Evolutionary conservation across 2,888 invertebrate genomes (phyloP), one percentile per base, ranked within the genome.

Genomic region (Chelonus formosanus): DNA sequence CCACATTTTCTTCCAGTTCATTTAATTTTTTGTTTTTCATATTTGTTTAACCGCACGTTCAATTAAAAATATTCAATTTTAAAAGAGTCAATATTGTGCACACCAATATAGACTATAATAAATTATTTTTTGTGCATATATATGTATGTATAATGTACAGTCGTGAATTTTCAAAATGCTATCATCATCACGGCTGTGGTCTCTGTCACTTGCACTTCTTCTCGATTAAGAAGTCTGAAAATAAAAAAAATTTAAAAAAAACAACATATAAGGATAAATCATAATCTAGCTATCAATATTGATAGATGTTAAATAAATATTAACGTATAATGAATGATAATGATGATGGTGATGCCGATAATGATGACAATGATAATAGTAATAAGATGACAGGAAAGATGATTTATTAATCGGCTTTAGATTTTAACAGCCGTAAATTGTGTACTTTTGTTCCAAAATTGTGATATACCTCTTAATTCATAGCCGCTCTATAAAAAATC

Each of bases 401-500:
- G 48, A 48, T 20, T 31, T 48, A 48, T 44, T 32, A 44, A 43
- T 8, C 43, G 31, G 44, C 40, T 10, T 45, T 20, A 48, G 5
- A 31, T 44, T 32, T 44, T 44, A 44, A 32, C n/a, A 45, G 44
- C 57, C 45, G 34, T 44, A 8, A 55, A 57, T 31, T 32, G 3
- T 57, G 45, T 57, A 57, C 8, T 57, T 57, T 57, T 57, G 45
- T 57, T 57, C 57, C 6, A 3, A 57, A 57, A 57, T 45, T 57
- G 57, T 57, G 57, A 57, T 57, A 57, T 44, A 57, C 44, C 44
- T 57, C 45, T 57, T 57, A 34, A 32, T 57, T 34, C 43, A 44
- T 57, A 57, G 57, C 57, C 57, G 57, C 57, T 57, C 57, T 57
- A 57, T 45, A 20, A 20, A 45, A 55, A 57, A 57, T 57, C 57